These are phyloP conservation scores for Hydrotaea cyrtoneurina DNA, from an alignment of 2,888 invertebrate species.

Conservation along the genomic window DNA sequence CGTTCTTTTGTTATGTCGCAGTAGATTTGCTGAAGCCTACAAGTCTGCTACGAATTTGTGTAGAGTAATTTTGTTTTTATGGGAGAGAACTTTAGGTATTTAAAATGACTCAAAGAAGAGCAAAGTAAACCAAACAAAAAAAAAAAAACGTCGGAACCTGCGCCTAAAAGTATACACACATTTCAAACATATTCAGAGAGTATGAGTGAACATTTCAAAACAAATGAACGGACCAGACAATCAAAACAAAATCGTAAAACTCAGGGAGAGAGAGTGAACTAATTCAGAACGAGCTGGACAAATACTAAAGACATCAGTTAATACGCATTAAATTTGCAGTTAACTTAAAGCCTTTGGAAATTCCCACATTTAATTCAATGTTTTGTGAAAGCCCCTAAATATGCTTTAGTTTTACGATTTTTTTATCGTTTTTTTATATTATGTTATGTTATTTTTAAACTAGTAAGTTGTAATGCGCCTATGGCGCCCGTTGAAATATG, in stretches of 20 bases:
- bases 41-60: slow-evolving; percentile 44
- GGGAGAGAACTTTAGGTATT: background rate
- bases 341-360: too few relatives aligned
- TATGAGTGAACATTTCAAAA: background rate
- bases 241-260: slow-evolving; percentile 10
- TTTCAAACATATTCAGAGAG: background rate
- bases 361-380: too few relatives aligned
- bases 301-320: too few relatives aligned
- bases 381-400: too few relatives aligned
- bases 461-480: too few relatives aligned
- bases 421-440: too few relatives aligned
- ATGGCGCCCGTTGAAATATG: too few relatives aligned
- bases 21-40: slow-evolving; percentile 45
- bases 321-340: too few relatives aligned
- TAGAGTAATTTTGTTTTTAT: background rate
- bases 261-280: background rate
- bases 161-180: slow-evolving; percentile 8
- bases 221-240: background rate
- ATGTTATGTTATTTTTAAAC: too few relatives aligned
- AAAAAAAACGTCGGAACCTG: background rate
- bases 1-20: background rate
- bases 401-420: too few relatives aligned
- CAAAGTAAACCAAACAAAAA: background rate
- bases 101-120: slow-evolving; percentile 1
- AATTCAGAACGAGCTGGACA: too few relatives aligned